These are phyloP conservation scores for Aphrocallistes beatrix DNA, from an alignment of 37 sponge, comb jelly and placozoan genomes.

Conservation along the genomic window DNA sequence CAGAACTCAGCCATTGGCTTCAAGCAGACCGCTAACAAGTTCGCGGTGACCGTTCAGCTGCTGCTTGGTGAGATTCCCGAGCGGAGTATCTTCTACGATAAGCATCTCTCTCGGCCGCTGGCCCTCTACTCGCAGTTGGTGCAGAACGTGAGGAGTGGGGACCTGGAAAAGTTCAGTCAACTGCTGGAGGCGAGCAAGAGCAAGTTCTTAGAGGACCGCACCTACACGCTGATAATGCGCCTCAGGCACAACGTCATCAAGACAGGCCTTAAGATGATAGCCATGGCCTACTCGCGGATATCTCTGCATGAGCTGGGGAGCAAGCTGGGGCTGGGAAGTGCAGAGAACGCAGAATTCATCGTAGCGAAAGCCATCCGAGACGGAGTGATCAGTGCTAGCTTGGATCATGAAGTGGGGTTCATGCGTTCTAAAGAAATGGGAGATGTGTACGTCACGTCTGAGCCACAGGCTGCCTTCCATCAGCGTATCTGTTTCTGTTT, in stretches of 20 bases:
- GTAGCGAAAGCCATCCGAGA: slow-evolving; percentile 92
- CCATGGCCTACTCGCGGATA: slow-evolving; percentile 73
- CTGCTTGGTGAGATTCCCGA: slow-evolving; percentile 93
- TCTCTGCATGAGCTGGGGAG: slow-evolving; percentile 79
- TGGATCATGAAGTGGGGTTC: slow-evolving; percentile 82
- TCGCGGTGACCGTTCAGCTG: slow-evolving; percentile 78
- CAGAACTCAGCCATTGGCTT: slow-evolving; percentile 84
- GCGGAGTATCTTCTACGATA: slow-evolving; percentile 67
- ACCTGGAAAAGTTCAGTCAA: slow-evolving; percentile 58
- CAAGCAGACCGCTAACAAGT: slow-evolving; percentile 83
- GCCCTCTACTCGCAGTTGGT: slow-evolving; percentile 78
- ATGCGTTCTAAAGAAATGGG: slow-evolving; percentile 80
- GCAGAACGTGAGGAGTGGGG: slow-evolving; percentile 85
- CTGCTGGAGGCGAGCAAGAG: slow-evolving; percentile 43
- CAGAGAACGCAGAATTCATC: slow-evolving; percentile 92
- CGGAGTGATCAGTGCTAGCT: slow-evolving; percentile 81
- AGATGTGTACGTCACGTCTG: slow-evolving; percentile 76
- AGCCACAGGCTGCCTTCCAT: slow-evolving; percentile 91
- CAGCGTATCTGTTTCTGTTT: slow-evolving; percentile 83
- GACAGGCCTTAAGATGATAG: slow-evolving; percentile 76
- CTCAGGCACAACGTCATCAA: slow-evolving; percentile 95
- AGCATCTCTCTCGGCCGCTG: slow-evolving; percentile 61
- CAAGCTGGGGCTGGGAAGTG: slow-evolving; percentile 77
- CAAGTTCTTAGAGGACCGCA: slow-evolving; percentile 69
- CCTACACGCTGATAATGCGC: slow-evolving; percentile 75